Percentiles rank a stretch among this genome's conserved stretches.
phyloP scores from a whole-genome alignment of 2,888 invertebrate species.

The Nebria brevicollis region DNA sequence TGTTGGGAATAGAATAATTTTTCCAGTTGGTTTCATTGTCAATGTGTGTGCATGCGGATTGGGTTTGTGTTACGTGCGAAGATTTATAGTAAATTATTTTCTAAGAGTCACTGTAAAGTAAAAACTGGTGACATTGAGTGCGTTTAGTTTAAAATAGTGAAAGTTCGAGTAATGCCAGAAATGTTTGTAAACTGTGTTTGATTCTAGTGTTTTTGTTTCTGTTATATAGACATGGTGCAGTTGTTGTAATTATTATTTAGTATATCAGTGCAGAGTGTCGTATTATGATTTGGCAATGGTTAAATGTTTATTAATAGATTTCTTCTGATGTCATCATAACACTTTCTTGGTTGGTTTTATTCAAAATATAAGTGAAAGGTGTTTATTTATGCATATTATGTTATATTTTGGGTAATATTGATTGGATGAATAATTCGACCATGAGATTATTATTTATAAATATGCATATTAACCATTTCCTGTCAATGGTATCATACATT shows the following conservation, averaged over 20 bases:
- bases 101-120: background rate
- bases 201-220: background rate
- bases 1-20: background rate
- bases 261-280: no score
- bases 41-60: background rate
- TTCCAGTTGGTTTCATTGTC: constrained; percentile 17
- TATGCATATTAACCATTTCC: background rate
- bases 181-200: background rate
- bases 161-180: background rate
- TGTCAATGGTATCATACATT: background rate
- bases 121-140: constrained; percentile 1
- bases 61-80: constrained; percentile 21
- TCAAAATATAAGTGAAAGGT: background rate
- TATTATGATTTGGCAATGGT: background rate
- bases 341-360: background rate
- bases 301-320: background rate
- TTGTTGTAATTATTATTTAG: no score
- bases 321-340: background rate
- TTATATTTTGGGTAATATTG: background rate
- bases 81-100: background rate
- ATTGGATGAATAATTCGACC: background rate
- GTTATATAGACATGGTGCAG: no score
- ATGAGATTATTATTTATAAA: background rate
- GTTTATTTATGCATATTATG: background rate
- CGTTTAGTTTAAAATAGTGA: background rate